phyloP scores from a whole-genome alignment of 2,888 invertebrate genomes.

The Stenotaenia linearis region DNA sequence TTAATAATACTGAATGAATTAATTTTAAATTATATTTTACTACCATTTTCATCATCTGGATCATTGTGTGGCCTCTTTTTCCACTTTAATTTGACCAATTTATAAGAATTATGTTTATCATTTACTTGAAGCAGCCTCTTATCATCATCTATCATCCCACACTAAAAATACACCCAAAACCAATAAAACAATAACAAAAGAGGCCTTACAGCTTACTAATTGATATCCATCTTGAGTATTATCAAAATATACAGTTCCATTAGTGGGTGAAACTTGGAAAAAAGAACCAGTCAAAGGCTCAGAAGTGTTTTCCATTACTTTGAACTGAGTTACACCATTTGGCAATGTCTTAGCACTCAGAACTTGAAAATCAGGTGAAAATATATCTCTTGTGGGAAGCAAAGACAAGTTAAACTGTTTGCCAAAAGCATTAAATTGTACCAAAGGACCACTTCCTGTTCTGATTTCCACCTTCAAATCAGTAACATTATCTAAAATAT shows the following conservation, averaged over 20 bases:
- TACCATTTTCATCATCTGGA: not conserved
- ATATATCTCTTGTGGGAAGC: not conserved
- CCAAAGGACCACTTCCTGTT: not conserved
- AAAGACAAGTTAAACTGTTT: not conserved
- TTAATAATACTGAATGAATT: not conserved
- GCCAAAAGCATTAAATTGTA: not conserved
- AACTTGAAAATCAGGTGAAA: not conserved
- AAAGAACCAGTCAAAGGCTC: not conserved
- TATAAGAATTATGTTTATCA: not conserved
- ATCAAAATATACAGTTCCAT: not conserved
- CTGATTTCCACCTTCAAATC: not conserved
- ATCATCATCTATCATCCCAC: not conserved
- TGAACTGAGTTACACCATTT: not conserved
- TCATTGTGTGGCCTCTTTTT: not conserved
- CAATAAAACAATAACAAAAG: not conserved
- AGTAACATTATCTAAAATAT: not conserved
- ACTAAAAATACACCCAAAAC: not conserved
- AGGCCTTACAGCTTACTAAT: not conserved
- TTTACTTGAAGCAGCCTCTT: not conserved
- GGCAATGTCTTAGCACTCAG: not conserved
- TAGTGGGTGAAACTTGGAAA: not conserved
- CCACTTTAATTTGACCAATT: not conserved
- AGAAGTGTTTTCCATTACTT: not conserved
- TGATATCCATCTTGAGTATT: not conserved
- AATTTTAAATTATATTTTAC: not conserved